Evolutionary conservation across 1,140 invertebrate species (phyloP).

Genomic region (Oryzaephilus surinamensis): DNA sequence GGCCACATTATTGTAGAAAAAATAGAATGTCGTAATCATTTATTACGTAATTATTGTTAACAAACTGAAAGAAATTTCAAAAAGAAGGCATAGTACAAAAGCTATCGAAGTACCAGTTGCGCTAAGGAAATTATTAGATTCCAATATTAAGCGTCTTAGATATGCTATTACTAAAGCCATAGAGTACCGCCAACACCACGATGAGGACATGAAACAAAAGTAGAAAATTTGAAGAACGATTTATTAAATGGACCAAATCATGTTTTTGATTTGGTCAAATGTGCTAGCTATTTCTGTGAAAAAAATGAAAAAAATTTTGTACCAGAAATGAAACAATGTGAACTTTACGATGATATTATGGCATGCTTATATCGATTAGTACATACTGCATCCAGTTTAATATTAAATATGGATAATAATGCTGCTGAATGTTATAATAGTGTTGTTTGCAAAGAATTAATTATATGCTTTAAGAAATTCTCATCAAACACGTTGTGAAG

Average conservation of each 20-base stretch:
- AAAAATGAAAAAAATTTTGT: constrained; percentile 18
- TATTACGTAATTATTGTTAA: constrained; percentile 25
- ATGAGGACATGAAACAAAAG: constrained; percentile 2
- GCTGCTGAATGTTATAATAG: constrained; percentile 33
- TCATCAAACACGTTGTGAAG: constrained; percentile 27
- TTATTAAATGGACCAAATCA: constrained; percentile 28
- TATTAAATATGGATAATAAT: constrained; percentile 35
- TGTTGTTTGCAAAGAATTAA: constrained; percentile 28
- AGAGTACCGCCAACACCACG: constrained; percentile 8
- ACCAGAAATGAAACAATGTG: constrained; percentile 16
- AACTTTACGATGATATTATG: constrained; percentile 10
- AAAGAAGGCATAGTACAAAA: constrained; percentile 2
- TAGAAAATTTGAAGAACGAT: constrained; percentile 17
- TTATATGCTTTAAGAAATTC: constrained; percentile 18
- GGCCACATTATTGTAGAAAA: constrained; percentile 14
- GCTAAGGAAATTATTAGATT: constrained; percentile 5
- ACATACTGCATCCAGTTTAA: constrained; percentile 21
- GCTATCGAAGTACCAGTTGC: constrained; percentile 5
- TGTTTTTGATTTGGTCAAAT: constrained; percentile 32
- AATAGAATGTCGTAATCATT: constrained; percentile 30
- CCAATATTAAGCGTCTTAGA: constrained; percentile 14
- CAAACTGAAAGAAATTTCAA: constrained; percentile 14
- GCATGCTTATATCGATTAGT: constrained; percentile 1
- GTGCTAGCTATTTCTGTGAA: constrained; percentile 24
- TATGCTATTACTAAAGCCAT: constrained; percentile 14